Evolutionary conservation across 2,888 invertebrate genomes (phyloP).

Genomic region (Melanostoma scalare): DNA sequence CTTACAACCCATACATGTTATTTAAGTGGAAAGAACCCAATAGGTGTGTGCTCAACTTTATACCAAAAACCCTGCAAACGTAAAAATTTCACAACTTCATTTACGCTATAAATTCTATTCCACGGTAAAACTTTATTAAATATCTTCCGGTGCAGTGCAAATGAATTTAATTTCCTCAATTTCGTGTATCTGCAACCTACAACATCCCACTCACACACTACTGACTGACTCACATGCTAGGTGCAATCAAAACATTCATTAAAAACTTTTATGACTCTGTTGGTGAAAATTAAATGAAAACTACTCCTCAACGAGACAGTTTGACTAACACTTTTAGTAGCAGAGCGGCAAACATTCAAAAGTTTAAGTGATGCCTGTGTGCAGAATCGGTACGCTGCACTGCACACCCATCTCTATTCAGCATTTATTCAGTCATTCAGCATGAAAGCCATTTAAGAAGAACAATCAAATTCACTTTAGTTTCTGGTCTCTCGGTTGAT

Average conservation of each 20-base stretch:
- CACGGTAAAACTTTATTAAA: conserved; percentile 45
- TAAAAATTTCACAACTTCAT: conserved; percentile 33
- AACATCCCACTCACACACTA: background rate
- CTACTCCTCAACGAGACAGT: conserved; percentile 54
- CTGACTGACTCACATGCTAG: conserved; percentile 22
- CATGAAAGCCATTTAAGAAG: conserved; percentile 39
- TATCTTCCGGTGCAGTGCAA: conserved; percentile 58
- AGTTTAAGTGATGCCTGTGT: conserved; percentile 11
- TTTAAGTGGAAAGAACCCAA: conserved; percentile 20
- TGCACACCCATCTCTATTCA: conserved; percentile 7
- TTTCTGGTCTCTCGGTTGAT: conserved; percentile 18
- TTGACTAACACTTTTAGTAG: conserved; percentile 46
- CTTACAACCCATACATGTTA: background rate
- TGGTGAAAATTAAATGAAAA: conserved; percentile 68
- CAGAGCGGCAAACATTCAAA: conserved; percentile 25
- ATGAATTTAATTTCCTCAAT: conserved; percentile 70
- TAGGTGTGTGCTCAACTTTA: conserved; percentile 4
- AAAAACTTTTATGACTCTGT: conserved; percentile 70
- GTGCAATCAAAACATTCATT: conserved; percentile 71
- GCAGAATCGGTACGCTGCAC: background rate
- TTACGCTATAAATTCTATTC: conserved; percentile 41
- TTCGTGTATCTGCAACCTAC: conserved; percentile 28
- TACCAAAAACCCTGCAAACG: background rate
- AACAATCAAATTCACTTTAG: conserved; percentile 70
- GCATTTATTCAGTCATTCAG: conserved; percentile 56